phyloP scores from a whole-genome alignment of 1,140 invertebrate species.

The Nasonia longicornis region DNA sequence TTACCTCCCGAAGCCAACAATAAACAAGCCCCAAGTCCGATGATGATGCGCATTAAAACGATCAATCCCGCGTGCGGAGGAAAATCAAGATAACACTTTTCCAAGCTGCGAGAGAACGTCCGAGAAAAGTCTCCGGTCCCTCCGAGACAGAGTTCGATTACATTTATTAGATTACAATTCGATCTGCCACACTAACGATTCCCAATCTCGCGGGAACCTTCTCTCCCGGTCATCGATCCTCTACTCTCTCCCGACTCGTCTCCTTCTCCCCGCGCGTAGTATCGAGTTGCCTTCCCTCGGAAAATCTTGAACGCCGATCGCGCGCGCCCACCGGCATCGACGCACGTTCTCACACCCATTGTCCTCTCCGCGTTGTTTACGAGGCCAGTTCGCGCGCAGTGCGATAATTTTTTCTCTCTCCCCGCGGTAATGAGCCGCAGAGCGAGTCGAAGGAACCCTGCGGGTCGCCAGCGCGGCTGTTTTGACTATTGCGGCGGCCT shows the following conservation, averaged over 20 bases:
- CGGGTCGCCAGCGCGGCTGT: neutral
- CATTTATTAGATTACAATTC: constrained; percentile 43
- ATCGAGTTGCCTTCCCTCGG: constrained; percentile 25
- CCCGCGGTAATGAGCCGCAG: constrained; percentile 11
- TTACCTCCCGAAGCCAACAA: neutral
- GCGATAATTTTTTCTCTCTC: constrained; percentile 26
- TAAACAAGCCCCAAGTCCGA: neutral
- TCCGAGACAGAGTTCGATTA: constrained; percentile 30
- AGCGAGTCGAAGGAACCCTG: constrained; percentile 18
- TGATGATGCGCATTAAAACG: constrained; percentile 7
- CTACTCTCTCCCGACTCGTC: constrained; percentile 4
- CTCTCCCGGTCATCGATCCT: neutral
- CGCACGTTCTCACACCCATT: neutral
- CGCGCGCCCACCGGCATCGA: neutral
- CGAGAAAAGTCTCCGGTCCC: neutral
- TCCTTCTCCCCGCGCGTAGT: neutral
- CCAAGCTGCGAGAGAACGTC: neutral
- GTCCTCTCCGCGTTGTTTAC: neutral
- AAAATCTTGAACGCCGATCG: constrained; percentile 10
- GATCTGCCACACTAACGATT: constrained; percentile 10
- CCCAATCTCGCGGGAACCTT: neutral
- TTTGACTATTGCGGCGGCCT: neutral
- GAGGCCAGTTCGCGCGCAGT: constrained; percentile 1
- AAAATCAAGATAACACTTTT: constrained; percentile 26
- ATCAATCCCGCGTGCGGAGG: neutral